Base-by-base conservation (phyloP, 2,888 invertebrate species). In the Melanostoma mellinum region DNA sequence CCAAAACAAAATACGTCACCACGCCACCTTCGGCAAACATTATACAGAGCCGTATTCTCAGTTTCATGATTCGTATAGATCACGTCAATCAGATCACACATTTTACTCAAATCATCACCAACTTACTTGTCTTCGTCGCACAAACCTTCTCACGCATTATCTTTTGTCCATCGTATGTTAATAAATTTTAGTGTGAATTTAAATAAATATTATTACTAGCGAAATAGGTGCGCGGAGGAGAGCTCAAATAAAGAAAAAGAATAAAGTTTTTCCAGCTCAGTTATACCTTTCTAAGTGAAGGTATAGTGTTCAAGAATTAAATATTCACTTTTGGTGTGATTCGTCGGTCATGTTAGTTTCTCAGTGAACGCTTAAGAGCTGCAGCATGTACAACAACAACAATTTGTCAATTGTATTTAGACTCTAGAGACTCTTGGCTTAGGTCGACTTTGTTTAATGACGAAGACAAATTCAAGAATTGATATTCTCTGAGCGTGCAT, bases 101-200 rank as follows among this genome's bases (percentile, higher is more conserved):
- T 71, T 71, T 76, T 61, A 44, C 60, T 67, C 60, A 81, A 71
- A 67, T 55, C 71, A 67, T 72, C 71, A 68, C 53, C 52, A 36
- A 36, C 6, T 46, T 40, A 65, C n/a, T 35, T 38, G 20, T n/a
- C 36, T 46, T 0, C 44, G 8, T 33, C 33, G 2, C 30, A 40
- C 56, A 3, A 9, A 2, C 6, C 9, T 55, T 20, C 20, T 48
- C 48, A 52, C 68, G 61, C 55, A 44, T 20, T 58, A 60, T 42
- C 50, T 33, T 20, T 20, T 61, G 50, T 69, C 58, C 69, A 44
- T 60, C 38, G 52, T 46, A 76, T 53, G 61, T 53, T 58, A 46
- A 80, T 80, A 69, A 75, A 71, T 56, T 56, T 76, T 61, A 44
- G 38, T 58, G 50, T 80, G 58, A 80, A 80, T 67, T 81, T 72